A percentile compares a stretch with the other conserved stretches of the same genome.
phyloP scores from a whole-genome alignment of 1,140 invertebrate genomes.

The Elymnias hypermnestra region DNA sequence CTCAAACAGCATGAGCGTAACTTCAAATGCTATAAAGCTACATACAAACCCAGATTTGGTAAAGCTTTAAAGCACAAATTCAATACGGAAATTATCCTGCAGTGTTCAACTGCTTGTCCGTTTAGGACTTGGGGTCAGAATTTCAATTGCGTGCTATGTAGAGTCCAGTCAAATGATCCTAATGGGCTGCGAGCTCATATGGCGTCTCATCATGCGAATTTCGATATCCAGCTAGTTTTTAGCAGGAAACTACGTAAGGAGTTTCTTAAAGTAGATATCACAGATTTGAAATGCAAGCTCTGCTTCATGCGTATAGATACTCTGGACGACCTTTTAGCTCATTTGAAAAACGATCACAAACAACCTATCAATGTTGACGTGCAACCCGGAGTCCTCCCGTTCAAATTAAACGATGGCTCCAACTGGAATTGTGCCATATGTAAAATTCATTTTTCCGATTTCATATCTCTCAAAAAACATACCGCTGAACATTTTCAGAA shows the following conservation, averaged over 20 bases:
- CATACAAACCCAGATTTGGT: conserved; percentile 59
- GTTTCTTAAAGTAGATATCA: conserved; percentile 62
- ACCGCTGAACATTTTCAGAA: conserved; percentile 67
- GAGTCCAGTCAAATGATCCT: conserved; percentile 58
- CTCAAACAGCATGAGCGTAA: conserved; percentile 57
- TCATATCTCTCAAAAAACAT: conserved; percentile 64
- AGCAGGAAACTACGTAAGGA: conserved; percentile 57
- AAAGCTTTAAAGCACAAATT: conserved; percentile 54
- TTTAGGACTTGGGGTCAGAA: conserved; percentile 64
- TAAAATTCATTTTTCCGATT: conserved; percentile 57
- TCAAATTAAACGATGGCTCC: conserved; percentile 53
- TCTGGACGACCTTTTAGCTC: conserved; percentile 51
- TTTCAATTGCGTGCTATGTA: conserved; percentile 61
- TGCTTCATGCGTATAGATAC: conserved; percentile 55
- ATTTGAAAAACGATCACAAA: conserved; percentile 62
- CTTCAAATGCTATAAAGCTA: conserved; percentile 57
- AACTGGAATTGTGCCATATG: conserved; percentile 62
- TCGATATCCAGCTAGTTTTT: conserved; percentile 52
- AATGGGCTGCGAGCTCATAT: conserved; percentile 55
- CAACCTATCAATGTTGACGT: conserved; percentile 56
- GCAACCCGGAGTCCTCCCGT: conserved; percentile 55
- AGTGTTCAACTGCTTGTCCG: conserved; percentile 60
- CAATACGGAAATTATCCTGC: conserved; percentile 63
- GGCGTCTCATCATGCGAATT: conserved; percentile 53
- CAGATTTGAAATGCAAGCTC: conserved; percentile 58